These are phyloP conservation scores for Julus scanicus DNA, from an alignment of 2,888 invertebrate genomes.

Conservation along the genomic window DNA sequence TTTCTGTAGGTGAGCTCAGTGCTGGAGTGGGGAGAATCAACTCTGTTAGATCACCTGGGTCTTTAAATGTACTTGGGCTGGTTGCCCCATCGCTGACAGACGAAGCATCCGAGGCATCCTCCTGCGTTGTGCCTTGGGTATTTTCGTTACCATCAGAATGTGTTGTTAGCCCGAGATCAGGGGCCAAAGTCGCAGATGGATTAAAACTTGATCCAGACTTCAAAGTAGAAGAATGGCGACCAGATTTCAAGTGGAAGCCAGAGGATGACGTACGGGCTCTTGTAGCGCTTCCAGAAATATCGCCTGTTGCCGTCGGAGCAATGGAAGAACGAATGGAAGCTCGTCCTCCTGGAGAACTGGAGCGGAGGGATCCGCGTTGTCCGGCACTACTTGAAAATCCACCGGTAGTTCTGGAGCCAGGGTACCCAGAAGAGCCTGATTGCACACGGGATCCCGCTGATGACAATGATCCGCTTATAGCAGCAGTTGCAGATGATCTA, in stretches of 20 bases:
- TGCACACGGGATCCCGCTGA: background rate
- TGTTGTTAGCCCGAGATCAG: background rate
- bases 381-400: constrained; percentile 18
- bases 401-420: constrained; percentile 50
- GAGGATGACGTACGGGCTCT: background rate
- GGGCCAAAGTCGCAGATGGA: background rate
- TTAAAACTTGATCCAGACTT: background rate
- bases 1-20: background rate
- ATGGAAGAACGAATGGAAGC: constrained; percentile 4
- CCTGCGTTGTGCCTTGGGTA: background rate
- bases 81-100: background rate
- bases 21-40: constrained; percentile 53
- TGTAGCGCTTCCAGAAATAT: background rate
- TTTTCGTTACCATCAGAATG: background rate
- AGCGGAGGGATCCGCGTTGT: background rate
- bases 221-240: constrained; percentile 12
- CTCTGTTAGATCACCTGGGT: constrained; percentile 37
- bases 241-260: constrained; percentile 4
- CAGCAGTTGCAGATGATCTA: background rate
- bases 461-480: constrained; percentile 51
- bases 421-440: background rate
- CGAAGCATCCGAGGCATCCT: background rate
- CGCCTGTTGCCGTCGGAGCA: constrained; percentile 17
- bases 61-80: constrained; percentile 40
- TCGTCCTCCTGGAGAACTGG: background rate